Conservation (phyloP, 2,888 invertebrate species). For the Drosophila borborema region DNA sequence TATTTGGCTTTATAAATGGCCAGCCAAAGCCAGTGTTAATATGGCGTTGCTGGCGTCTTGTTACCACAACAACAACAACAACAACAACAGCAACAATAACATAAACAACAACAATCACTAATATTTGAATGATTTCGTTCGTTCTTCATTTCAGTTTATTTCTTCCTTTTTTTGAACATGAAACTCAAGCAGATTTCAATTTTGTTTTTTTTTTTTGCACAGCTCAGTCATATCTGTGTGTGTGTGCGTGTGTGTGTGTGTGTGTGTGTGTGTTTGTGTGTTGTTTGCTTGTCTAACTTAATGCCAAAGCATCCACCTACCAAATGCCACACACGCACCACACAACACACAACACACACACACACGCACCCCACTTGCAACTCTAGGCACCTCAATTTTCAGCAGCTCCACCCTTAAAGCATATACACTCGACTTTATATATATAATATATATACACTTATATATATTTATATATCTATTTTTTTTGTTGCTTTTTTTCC, state of each 20-base stretch:
- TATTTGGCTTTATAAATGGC: constrained; percentile 60
- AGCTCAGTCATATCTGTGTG: constrained; percentile 7
- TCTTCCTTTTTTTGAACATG: constrained; percentile 9
- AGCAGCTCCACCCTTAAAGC: constrained; percentile 23
- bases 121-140: constrained; percentile 69
- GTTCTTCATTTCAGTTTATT: background rate
- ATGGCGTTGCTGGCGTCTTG: constrained; percentile 75
- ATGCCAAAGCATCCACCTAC: constrained; percentile 29
- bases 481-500: constrained; percentile 36
- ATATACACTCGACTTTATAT: constrained; percentile 23
- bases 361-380: constrained; percentile 2
- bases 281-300: constrained; percentile 37
- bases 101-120: constrained; percentile 30
- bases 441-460: constrained; percentile 6
- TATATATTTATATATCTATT: constrained; percentile 32
- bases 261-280: background rate
- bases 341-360: constrained; percentile 1
- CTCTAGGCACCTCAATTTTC: constrained; percentile 2
- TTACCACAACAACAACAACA: constrained; percentile 59
- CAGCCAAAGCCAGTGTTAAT: constrained; percentile 70
- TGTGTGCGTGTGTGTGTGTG: background rate
- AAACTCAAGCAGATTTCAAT: constrained; percentile 45
- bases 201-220: constrained; percentile 20
- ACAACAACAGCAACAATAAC: constrained; percentile 25
- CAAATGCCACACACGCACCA: constrained; percentile 20